Evolutionary conservation across 2,113 vertebrate genomes (phyloP), one percentile per base, ranked within the genome.

Genomic region (Tinamus guttatus): DNA sequence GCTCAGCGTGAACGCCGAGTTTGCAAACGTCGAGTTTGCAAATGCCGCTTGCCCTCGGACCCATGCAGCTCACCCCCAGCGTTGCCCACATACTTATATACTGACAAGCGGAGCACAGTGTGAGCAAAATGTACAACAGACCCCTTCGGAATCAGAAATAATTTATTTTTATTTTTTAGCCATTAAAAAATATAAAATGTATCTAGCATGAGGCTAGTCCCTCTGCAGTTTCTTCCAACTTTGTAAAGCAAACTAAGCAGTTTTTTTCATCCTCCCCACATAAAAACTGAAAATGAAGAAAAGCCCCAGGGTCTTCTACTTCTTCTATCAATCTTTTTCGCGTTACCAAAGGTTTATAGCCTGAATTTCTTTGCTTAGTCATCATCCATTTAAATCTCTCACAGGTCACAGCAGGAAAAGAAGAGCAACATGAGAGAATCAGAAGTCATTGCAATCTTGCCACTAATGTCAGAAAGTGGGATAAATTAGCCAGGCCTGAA

Each of bases 11-110:
- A n/a, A n/a, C n/a, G n/a, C n/a, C n/a, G n/a, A n/a, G n/a, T n/a
- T n/a, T n/a, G n/a, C n/a, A n/a, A n/a, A n/a, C n/a, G n/a, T n/a
- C n/a, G n/a, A n/a, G n/a, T n/a, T n/a, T 0, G 0, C 0, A 47
- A 27, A 43, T 0, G 11, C 22, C 2, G 0, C 13, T 4, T 11
- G 28, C 3, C 18, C 7, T 68, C 7, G 20, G 13, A 7, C 13
- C 62, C 14, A 22, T 15, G 14, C 70, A 30, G 27, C 79, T 40
- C 82, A 7, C 0, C 1, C n/a, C 24, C 13, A 2, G 10, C 1
- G 2, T 17, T 51, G 40, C 49, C 3, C 8, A 11, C 18, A n/a
- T 15, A 11, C 13, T 36, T 15, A 54, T 7, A 12, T n/a, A 45
- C 1, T 34, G 68, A 34, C 69, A 71, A 38, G 25, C 52, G 28